These are phyloP conservation scores for Lordiphosa andalusiaca DNA, from an alignment of 2,888 invertebrate species.

Conservation along the genomic window DNA sequence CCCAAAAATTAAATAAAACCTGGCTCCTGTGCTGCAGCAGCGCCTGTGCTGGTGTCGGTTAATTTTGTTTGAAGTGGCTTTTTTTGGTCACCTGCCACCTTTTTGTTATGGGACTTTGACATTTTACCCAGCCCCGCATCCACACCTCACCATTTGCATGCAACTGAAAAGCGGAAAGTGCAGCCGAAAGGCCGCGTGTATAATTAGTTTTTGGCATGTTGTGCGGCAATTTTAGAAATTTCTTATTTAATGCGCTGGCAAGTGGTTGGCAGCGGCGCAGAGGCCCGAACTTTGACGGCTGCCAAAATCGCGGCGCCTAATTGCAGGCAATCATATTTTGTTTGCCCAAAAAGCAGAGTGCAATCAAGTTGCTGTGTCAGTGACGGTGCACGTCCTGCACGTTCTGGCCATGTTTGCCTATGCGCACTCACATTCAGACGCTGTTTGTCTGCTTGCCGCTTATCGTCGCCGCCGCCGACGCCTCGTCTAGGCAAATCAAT, in stretches of 20 bases:
- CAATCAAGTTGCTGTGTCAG: constrained; percentile 61
- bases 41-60: not conserved
- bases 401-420: constrained; percentile 34
- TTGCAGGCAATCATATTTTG: constrained; percentile 72
- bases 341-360: constrained; percentile 55
- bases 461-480: constrained; percentile 18
- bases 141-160: constrained; percentile 30
- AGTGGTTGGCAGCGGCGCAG: constrained; percentile 3
- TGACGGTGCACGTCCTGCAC: constrained; percentile 39
- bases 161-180: constrained; percentile 36
- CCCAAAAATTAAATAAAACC: too few relatives aligned
- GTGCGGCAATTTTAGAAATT: constrained; percentile 56
- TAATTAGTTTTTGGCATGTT: constrained; percentile 71
- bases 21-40: too few relatives aligned
- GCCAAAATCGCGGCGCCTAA: constrained; percentile 63
- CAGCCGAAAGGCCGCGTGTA: constrained; percentile 24
- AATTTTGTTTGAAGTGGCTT: constrained; percentile 12
- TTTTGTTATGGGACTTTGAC: constrained; percentile 16
- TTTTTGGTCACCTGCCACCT: constrained; percentile 4
- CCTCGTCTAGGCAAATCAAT: constrained; percentile 62
- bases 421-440: constrained; percentile 17
- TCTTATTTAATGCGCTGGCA: constrained; percentile 59
- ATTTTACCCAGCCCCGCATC: not conserved
- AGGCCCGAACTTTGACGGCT: constrained; percentile 24
- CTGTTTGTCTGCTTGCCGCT: constrained; percentile 13